These are phyloP conservation scores for Lepus townsendii DNA, from an alignment of 2,797 vertebrate species.

Conservation along the genomic window DNA sequence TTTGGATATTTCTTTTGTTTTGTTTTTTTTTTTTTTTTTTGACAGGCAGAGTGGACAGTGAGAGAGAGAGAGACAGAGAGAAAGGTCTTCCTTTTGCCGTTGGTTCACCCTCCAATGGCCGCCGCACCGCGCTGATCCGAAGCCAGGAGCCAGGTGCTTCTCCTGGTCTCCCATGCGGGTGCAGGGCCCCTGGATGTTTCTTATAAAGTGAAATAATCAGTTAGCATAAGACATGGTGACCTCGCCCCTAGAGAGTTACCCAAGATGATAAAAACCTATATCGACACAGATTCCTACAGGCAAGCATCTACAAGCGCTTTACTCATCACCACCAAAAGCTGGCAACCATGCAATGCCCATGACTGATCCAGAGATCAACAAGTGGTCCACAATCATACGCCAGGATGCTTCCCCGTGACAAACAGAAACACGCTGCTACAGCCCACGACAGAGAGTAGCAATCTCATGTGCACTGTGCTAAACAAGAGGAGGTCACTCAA, in stretches of 20 bases:
- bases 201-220: neutral
- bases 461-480: neutral
- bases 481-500: neutral
- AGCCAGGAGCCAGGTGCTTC: no score
- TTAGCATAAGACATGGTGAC: neutral
- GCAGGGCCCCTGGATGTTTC: neutral
- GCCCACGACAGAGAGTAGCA: no score
- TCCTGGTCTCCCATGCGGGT: no score
- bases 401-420: neutral
- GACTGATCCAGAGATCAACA: neutral
- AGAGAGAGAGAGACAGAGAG: no score
- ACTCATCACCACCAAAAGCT: neutral
- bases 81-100: no score
- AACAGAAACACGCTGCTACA: neutral
- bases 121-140: no score
- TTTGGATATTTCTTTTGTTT: neutral
- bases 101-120: no score
- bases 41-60: no score
- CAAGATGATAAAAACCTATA: slow-evolving; percentile 5
- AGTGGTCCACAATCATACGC: neutral
- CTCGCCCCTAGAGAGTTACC: neutral
- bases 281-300: neutral
- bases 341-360: neutral
- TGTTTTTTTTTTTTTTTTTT: no score
- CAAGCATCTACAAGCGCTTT: neutral